Evolutionary conservation across 2,113 vertebrate species (phyloP).

Genomic region (Rhegmatorhina hoffmannsi): DNA sequence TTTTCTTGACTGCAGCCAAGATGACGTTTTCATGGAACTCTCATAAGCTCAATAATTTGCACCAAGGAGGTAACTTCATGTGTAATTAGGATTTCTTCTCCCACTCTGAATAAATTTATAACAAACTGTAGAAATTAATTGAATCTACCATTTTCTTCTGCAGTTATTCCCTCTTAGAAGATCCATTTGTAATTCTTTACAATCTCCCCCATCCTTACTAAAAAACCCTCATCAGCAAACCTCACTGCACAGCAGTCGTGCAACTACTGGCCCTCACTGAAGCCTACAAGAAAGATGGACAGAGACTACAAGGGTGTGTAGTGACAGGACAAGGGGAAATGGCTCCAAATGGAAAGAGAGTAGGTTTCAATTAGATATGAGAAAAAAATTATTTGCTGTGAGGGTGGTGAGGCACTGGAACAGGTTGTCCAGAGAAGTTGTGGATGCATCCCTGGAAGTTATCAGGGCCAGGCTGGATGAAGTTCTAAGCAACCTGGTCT

Average conservation of each 20-base stretch:
- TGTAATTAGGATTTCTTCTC: neutral
- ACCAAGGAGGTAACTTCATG: neutral
- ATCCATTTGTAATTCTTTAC: neutral
- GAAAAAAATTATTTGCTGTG: no score
- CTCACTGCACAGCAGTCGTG: neutral
- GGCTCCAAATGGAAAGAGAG: no score
- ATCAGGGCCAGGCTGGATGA: no score
- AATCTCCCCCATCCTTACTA: neutral
- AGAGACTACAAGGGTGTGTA: no score
- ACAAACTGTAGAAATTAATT: neutral
- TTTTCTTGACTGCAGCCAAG: neutral
- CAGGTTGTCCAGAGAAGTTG: no score
- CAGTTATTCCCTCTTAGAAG: neutral
- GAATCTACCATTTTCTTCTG: neutral
- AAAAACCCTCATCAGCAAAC: neutral
- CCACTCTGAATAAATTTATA: neutral
- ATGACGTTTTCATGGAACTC: neutral
- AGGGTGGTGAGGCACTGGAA: no score
- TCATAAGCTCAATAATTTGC: fast-evolving
- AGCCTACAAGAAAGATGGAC: no score
- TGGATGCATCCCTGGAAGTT: no score
- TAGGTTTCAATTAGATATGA: no score
- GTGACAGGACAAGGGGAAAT: no score
- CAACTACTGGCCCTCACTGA: no score
- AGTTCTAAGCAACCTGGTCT: no score